Conservation (phyloP, 1,140 invertebrate species). For the Acyrthosiphon pisum region DNA sequence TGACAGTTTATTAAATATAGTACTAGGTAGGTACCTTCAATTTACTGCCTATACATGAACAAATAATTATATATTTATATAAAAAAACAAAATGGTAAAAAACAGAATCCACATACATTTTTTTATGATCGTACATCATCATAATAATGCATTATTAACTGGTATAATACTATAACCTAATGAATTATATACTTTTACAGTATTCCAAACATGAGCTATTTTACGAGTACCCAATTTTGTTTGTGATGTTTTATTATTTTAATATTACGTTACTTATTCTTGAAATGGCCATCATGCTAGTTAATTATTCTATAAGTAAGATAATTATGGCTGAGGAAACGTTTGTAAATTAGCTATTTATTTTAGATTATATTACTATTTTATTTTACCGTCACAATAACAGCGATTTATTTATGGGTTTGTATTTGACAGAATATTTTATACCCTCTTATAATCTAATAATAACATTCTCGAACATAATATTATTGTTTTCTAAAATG, state of each 20-base stretch:
- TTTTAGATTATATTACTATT: background rate
- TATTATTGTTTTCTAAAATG: background rate
- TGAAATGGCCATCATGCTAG: background rate
- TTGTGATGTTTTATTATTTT: background rate
- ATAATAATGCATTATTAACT: background rate
- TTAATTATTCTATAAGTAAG: background rate
- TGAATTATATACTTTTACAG: background rate
- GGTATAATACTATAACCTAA: background rate
- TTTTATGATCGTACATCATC: background rate
- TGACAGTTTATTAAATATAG: background rate
- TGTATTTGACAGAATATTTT: background rate
- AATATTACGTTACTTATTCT: constrained; percentile 19
- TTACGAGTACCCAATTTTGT: background rate
- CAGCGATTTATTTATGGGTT: background rate
- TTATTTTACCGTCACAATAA: background rate
- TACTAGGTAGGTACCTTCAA: background rate
- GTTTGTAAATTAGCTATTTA: background rate
- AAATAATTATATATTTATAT: too few relatives aligned
- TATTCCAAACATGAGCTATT: background rate
- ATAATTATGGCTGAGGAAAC: background rate
- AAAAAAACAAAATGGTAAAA: too few relatives aligned
- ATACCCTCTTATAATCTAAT: background rate
- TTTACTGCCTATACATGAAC: too few relatives aligned
- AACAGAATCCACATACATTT: background rate
- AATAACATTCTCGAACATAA: background rate